These are phyloP conservation scores for Brachylomia viminalis DNA, from an alignment of 2,888 invertebrate genomes.

Conservation along the genomic window DNA sequence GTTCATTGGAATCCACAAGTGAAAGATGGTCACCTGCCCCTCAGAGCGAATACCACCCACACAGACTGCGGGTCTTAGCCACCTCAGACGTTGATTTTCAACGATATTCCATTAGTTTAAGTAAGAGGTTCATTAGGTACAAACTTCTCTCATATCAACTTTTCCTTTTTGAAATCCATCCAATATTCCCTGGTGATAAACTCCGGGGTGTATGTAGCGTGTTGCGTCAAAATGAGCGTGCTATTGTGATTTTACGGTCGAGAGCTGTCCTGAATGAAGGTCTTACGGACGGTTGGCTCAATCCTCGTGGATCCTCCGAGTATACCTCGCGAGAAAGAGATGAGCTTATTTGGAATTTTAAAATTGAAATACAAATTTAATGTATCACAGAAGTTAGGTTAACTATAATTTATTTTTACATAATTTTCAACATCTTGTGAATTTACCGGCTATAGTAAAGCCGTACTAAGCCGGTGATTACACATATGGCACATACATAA, in stretches of 20 bases:
- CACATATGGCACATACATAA: background rate
- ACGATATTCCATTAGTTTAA: no score
- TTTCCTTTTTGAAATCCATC: constrained; percentile 10
- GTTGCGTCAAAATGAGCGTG: constrained; percentile 69
- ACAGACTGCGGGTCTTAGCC: background rate
- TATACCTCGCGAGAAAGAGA: constrained; percentile 15
- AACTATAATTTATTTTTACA: background rate
- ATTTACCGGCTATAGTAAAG: background rate
- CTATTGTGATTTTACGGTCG: constrained; percentile 74
- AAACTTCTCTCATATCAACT: background rate
- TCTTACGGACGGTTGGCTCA: constrained; percentile 59
- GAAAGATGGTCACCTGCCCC: no score
- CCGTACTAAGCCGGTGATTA: background rate
- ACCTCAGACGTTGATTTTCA: background rate
- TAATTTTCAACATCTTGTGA: background rate
- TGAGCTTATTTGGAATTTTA: constrained; percentile 1
- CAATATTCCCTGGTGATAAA: constrained; percentile 55
- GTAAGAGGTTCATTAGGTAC: background rate
- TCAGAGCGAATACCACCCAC: background rate
- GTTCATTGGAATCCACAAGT: background rate
- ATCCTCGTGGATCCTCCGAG: constrained; percentile 26
- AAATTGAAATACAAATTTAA: constrained; percentile 4
- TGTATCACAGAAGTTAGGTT: no score
- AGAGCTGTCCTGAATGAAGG: constrained; percentile 65
- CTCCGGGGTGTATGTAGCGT: constrained; percentile 30